Evolutionary conservation across 2,888 invertebrate species (phyloP), one percentile per base, ranked within the genome.

Genomic region (Loripinus fragilis): DNA sequence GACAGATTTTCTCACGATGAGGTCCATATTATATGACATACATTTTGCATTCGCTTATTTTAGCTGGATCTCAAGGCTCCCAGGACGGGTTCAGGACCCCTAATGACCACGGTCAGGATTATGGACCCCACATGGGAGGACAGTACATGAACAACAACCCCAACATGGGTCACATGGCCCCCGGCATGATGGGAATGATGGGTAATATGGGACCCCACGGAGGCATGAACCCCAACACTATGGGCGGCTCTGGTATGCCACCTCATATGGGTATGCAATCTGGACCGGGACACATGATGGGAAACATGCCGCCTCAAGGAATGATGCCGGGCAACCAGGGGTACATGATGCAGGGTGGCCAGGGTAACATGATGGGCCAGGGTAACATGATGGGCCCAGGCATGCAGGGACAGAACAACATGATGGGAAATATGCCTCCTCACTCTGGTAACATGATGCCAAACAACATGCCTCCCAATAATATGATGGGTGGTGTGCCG

Each of bases 181-280:
- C 81, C 25, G 86, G 86, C 33, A 87, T 88, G 87, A 87, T 88
- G 85, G 86, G 86, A 30, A 90, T 91, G 90, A 90, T 90, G 89
- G 87, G 87, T 79, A 87, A 85, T 70, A 88, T 86, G 84, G 76
- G 76, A 8, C 83, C 77, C 23, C 78, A 81, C 65, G 82, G 76
- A 25, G 81, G 72, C 2, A 86, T 93, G 94, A 86, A 93, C 94
- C 94, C 86, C 41, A 87, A 85, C 76, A 76, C 80, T 55, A 88
- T 88, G 88, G 85, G 74, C 23, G 83, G 78, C 42, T 42, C 33
- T 17, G 75, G 75, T 17, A 79, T 79, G 79, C 85, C 83, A 1
- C 86, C 82, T 73, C 82, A 83, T 35, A 85, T 85, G 85, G 85
- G 76, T 20, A 85, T 81, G 77, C 71, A 70, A 50, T 50, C 76